Base-by-base conservation (phyloP, 2,888 invertebrate genomes). In the Eilema depressum region DNA sequence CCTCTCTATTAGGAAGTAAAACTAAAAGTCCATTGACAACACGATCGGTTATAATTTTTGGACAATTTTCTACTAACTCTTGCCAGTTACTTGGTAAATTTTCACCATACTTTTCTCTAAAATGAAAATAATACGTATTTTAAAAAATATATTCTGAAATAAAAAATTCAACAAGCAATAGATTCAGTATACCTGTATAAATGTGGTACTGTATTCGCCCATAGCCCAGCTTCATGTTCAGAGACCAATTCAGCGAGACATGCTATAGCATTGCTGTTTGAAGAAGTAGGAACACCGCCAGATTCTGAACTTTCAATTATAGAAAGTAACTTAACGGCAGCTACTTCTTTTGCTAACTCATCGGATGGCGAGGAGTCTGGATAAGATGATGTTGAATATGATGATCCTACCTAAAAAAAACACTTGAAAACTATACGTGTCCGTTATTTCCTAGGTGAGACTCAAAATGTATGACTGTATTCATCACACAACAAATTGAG, bases 21-120 rank as follows among this genome's bases (percentile, higher is more conserved):
- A 96, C 94, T 81, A 93, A 81, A n/a, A 92, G 90, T 73, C 95
- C 93, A 82, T 96, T 95, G 10, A 93, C 94, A 37, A 95, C 93
- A 79, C 93, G 89, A 78, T 96, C 96, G 71, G 96, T 94, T 63
- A 91, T 90, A 71, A 97, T 96, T 63, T 91, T 92, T 0, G 96
- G 94, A 83, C 96, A 96, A 72, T 95, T 93, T 82, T 96, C 96
- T 30, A 97, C 91, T 64, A 97, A 87, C 68, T 96, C 95, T 83
- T 96, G 92, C 97, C 98, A 97, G 86, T 97, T 96, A 17, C 92
- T 92, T 0, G 98, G 98, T 65, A 98, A 90, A 68, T 96, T 96
- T 87, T 97, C 97, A 2, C 95, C 91, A 83, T 96, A 97, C 74
- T 96, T 96, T 74, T 96, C 94, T 70, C 96, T 96, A 83, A 96